These are phyloP conservation scores for Oeneis ivallda DNA, from an alignment of 2,888 invertebrate species.

Conservation along the genomic window DNA sequence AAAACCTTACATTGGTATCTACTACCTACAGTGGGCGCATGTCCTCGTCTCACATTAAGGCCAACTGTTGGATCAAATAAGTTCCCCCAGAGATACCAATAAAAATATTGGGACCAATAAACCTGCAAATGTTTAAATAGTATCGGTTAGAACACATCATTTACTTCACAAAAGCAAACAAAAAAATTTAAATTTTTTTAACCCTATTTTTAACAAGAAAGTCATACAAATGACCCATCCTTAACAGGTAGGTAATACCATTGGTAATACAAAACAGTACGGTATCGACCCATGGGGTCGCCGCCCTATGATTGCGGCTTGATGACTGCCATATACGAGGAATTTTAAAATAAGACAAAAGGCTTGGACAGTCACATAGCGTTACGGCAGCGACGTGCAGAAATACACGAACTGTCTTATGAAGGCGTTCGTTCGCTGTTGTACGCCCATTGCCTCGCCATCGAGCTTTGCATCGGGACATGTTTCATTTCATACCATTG, in stretches of 20 bases:
- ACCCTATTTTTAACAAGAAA: neutral
- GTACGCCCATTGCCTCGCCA: too few species aligned
- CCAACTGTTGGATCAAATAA: neutral
- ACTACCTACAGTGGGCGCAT: conserved; percentile 17
- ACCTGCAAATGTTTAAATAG: neutral
- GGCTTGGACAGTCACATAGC: neutral
- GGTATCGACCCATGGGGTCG: conserved; percentile 62
- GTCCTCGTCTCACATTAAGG: neutral
- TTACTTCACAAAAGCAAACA: too few species aligned
- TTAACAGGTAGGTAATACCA: conserved; percentile 25
- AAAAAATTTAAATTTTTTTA: too few species aligned
- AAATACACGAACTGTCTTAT: too few species aligned
- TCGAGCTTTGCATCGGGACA: too few species aligned
- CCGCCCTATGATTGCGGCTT: conserved; percentile 65
- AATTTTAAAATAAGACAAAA: conserved; percentile 33
- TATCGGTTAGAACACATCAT: too few species aligned
- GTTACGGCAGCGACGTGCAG: neutral
- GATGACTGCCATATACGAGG: conserved; percentile 41
- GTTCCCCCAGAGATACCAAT: neutral
- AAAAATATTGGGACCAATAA: neutral
- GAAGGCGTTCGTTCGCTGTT: too few species aligned
- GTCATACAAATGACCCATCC: conserved; percentile 9
- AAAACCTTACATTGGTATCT: conserved; percentile 26
- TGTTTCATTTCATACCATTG: too few species aligned
- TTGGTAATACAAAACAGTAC: conserved; percentile 28